Evolutionary conservation across 2,888 invertebrate species (phyloP).

Genomic region (Camptogramma bilineatum): DNA sequence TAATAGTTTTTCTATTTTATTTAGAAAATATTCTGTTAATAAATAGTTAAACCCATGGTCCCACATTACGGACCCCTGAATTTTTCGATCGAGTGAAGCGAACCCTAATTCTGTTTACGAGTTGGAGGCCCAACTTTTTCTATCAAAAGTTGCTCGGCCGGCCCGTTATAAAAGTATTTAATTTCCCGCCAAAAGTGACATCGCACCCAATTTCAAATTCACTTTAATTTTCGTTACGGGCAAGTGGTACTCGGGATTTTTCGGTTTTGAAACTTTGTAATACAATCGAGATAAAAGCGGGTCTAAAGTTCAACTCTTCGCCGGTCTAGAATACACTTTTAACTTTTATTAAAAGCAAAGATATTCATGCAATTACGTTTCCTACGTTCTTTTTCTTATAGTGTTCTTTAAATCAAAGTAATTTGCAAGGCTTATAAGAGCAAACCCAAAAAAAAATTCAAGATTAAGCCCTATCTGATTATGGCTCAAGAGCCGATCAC

Average conservation of each 20-base stretch:
- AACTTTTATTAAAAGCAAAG: background rate
- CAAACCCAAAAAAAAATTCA: too few species aligned
- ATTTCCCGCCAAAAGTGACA: constrained; percentile 73
- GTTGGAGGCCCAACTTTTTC: constrained; percentile 73
- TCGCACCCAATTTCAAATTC: constrained; percentile 66
- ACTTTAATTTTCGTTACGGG: constrained; percentile 53
- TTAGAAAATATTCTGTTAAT: background rate
- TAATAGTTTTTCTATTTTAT: background rate
- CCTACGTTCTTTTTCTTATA: too few species aligned
- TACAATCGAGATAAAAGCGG: constrained; percentile 24
- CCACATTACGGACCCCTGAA: constrained; percentile 24
- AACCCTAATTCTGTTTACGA: constrained; percentile 78
- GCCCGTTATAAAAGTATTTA: constrained; percentile 73
- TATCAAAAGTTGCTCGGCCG: constrained; percentile 72
- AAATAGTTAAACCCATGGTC: constrained; percentile 1
- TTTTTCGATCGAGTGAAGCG: constrained; percentile 59
- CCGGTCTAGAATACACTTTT: constrained; percentile 11
- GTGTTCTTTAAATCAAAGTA: too few species aligned
- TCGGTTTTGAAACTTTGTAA: constrained; percentile 42
- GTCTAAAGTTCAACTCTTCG: constrained; percentile 10
- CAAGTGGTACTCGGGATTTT: constrained; percentile 37
- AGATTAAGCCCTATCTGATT: too few species aligned
- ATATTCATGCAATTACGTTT: too few species aligned
- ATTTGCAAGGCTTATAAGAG: too few species aligned
- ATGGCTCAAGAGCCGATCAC: too few species aligned